Evolutionary conservation across 2,113 vertebrate species (phyloP).

Genomic region (Zosterops lateralis): DNA sequence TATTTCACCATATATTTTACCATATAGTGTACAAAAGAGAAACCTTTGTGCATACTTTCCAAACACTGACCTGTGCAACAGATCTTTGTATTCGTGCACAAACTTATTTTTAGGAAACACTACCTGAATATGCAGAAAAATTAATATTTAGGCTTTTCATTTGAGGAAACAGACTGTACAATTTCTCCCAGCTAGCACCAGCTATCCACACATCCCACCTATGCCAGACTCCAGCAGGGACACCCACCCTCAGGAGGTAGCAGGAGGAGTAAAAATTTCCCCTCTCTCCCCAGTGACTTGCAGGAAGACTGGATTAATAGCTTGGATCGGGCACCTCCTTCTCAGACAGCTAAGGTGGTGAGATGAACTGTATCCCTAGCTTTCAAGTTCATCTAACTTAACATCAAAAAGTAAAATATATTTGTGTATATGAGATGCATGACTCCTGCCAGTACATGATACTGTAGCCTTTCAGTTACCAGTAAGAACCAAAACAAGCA

Average conservation of each 20-base stretch:
- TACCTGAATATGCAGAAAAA: neutral
- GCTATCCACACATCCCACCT: neutral
- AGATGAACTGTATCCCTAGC: rapidly evolving
- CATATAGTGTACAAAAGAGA: neutral
- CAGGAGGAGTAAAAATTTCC: neutral
- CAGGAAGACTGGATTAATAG: neutral
- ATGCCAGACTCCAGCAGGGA: neutral
- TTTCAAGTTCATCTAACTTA: neutral
- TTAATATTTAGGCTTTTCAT: neutral
- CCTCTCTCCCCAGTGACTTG: neutral
- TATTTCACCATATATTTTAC: neutral
- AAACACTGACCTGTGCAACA: neutral
- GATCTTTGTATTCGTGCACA: neutral
- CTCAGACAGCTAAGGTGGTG: neutral
- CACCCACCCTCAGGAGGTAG: rapidly evolving
- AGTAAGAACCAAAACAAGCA: neutral
- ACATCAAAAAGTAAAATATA: neutral
- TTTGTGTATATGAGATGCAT: neutral
- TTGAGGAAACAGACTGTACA: neutral
- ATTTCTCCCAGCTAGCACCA: neutral
- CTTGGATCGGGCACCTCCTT: neutral
- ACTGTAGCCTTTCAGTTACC: neutral
- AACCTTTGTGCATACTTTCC: neutral
- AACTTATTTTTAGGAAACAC: neutral
- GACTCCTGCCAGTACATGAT: neutral